Evolutionary conservation across 2,888 invertebrate genomes (phyloP).

Genomic region (Formica aserva): DNA sequence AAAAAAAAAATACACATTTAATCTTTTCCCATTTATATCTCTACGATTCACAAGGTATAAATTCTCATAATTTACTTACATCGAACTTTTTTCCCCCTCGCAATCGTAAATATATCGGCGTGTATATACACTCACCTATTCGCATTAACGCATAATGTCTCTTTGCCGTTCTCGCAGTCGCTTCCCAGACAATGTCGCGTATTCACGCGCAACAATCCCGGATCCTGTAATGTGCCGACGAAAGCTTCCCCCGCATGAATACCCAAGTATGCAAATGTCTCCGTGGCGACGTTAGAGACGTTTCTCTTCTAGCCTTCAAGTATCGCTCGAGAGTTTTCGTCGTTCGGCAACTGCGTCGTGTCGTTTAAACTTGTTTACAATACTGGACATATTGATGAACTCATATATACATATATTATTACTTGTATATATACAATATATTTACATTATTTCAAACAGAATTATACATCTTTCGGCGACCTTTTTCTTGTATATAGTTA

Average conservation of each 20-base stretch:
- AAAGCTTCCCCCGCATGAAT: constrained; percentile 80
- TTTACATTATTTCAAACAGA: background rate
- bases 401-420: background rate
- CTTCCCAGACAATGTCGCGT: constrained; percentile 66
- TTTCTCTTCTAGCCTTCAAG: constrained; percentile 74
- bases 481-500: background rate
- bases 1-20: no score
- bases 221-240: constrained; percentile 77
- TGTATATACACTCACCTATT: constrained; percentile 18
- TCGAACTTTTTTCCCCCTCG: background rate
- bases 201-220: constrained; percentile 76
- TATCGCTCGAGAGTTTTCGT: constrained; percentile 66
- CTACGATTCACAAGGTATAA: background rate
- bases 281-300: constrained; percentile 76
- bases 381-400: background rate
- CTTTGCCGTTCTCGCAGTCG: constrained; percentile 64
- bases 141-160: constrained; percentile 60
- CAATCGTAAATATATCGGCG: constrained; percentile 21
- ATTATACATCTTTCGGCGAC: background rate
- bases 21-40: no score
- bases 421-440: no score
- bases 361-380: constrained; percentile 1
- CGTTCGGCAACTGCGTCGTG: constrained; percentile 31
- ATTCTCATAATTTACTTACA: constrained; percentile 33
- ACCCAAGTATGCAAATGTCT: constrained; percentile 82